Evolutionary conservation across 2,797 vertebrate genomes (phyloP).

Genomic region (Aeoliscus strigatus): DNA sequence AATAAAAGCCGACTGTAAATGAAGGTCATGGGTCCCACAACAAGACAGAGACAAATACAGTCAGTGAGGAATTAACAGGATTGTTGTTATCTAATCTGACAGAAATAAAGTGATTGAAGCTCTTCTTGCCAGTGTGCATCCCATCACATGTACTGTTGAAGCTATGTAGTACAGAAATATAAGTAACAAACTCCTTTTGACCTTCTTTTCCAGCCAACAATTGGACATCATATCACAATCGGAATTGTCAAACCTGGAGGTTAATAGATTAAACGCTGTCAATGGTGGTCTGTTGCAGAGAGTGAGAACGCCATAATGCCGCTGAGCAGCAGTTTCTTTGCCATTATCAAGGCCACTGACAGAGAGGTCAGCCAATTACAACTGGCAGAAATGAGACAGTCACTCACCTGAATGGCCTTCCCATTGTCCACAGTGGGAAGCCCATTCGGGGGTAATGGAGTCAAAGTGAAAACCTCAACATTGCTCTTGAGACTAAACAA

Average conservation of each 20-base stretch:
- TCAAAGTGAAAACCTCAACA: constrained; percentile 24
- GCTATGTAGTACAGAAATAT: too few relatives aligned
- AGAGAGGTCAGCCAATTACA: constrained; percentile 31
- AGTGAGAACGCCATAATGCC: constrained; percentile 23
- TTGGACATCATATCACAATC: constrained; percentile 4
- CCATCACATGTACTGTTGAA: not conserved
- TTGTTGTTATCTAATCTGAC: constrained; percentile 1
- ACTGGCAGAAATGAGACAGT: constrained; percentile 29
- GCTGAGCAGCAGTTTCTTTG: constrained; percentile 25
- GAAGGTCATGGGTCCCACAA: constrained; percentile 3
- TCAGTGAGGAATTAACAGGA: not conserved
- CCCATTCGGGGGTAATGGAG: constrained; percentile 27
- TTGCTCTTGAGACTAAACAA: constrained; percentile 18
- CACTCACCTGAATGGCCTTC: constrained; percentile 41
- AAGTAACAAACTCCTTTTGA: constrained; percentile 13
- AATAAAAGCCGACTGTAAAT: not conserved
- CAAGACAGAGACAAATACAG: not conserved
- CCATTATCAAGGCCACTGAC: constrained; percentile 26
- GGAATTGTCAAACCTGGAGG: constrained; percentile 14
- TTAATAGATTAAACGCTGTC: constrained; percentile 22
- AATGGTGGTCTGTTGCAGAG: constrained; percentile 40
- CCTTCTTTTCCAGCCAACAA: constrained; percentile 12
- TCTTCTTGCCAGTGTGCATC: not conserved
- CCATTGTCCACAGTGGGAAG: constrained; percentile 29
- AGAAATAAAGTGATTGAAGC: not conserved